Base-by-base conservation (phyloP, 2,888 invertebrate genomes). In the Eueremaeus valkanovi region DNA sequence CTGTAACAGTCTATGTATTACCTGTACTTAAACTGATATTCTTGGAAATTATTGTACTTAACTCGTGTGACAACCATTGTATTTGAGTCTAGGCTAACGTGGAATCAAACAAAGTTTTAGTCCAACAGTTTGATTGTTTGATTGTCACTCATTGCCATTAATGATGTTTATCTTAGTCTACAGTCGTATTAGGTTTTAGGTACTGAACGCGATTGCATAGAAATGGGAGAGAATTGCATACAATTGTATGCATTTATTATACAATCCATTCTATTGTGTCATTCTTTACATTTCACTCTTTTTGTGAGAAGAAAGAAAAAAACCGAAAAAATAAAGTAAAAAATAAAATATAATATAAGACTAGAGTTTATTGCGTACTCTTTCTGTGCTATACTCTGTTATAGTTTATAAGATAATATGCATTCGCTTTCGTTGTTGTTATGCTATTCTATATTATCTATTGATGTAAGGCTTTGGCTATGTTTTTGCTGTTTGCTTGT, bases 121-220 rank as follows among this genome's bases (percentile, higher is more conserved):
- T 51, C 21, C 18, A 51, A 51, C 5, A n/a, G n/a, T n/a, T n/a
- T n/a, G n/a, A n/a, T n/a, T n/a, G n/a, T 51, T 51, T 21, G 21
- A 51, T 51, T 58, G 58, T 58, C 27, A 21, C 3, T 49, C 18
- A 24, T 24, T 58, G 24, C 16, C 29, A 27, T 58, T 58, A 58
- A 58, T 58, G 58, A 58, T 58, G 58, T 58, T 58, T 58, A 58
- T 58, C 58, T 58, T 3, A 58, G n/a, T n/a, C n/a, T n/a, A n/a
- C n/a, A n/a, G n/a, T n/a, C n/a, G n/a, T n/a, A n/a, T n/a, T n/a
- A n/a, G n/a, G n/a, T n/a, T n/a, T n/a, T n/a, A n/a, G n/a, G n/a
- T n/a, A n/a, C n/a, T n/a, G n/a, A n/a, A n/a, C n/a, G n/a, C n/a
- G n/a, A n/a, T n/a, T n/a, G n/a, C n/a, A n/a, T n/a, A n/a, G n/a